phyloP scores from a whole-genome alignment of 2,113 vertebrate species.

The Tachuris rubrigastra region DNA sequence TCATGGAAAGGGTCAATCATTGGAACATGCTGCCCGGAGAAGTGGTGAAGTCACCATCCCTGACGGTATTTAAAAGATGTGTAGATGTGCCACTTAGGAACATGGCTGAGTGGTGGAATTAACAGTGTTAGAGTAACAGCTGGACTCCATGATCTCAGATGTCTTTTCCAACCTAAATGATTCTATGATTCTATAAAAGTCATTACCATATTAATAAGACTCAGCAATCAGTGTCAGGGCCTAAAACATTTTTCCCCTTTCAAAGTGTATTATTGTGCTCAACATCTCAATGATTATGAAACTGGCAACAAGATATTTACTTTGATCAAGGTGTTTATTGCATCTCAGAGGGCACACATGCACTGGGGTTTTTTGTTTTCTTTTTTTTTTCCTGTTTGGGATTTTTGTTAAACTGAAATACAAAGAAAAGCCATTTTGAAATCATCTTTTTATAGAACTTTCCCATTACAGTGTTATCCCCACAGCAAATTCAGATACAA shows the following conservation, averaged over 20 bases:
- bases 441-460: slow-evolving; percentile 77
- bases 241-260: not conserved
- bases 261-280: not conserved
- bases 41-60: not conserved
- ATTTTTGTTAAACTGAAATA: slow-evolving; percentile 81
- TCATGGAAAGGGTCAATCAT: not conserved
- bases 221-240: not conserved
- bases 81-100: not conserved
- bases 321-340: slow-evolving; percentile 97
- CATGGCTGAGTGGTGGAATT: not conserved
- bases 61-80: not conserved
- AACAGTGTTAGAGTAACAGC: not conserved
- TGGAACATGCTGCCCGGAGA: not conserved
- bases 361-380: slow-evolving; percentile 78
- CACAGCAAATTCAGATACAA: slow-evolving; percentile 90
- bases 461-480: slow-evolving; percentile 80
- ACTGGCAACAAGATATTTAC: slow-evolving; percentile 69
- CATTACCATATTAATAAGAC: not conserved
- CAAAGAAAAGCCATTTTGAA: slow-evolving; percentile 90
- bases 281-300: slow-evolving; percentile 4
- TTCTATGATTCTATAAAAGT: not conserved
- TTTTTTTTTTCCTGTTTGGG: not conserved
- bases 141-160: not conserved
- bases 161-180: not conserved
- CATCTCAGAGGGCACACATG: slow-evolving; percentile 98